Conservation (phyloP, 2,797 vertebrate genomes). For the Pygocentrus nattereri region DNA sequence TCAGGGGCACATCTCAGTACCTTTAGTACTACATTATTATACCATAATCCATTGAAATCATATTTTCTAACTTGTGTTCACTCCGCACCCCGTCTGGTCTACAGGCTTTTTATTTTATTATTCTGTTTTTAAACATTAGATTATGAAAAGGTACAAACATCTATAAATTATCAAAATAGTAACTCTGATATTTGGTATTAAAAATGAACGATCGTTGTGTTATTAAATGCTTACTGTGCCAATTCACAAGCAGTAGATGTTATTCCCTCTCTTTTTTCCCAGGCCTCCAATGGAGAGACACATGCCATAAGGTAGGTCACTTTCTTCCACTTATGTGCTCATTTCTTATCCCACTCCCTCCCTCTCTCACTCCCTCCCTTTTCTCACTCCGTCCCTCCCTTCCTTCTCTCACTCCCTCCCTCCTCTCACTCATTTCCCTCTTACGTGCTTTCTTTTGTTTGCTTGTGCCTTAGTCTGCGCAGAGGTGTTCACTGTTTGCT, state of each 20-base stretch:
- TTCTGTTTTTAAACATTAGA: no score
- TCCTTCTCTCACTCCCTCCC: slow-evolving; percentile 12
- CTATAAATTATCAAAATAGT: no score
- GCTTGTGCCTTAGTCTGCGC: slow-evolving; percentile 47
- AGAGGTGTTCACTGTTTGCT: no score
- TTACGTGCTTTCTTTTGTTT: slow-evolving; percentile 28
- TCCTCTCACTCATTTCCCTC: slow-evolving; percentile 7
- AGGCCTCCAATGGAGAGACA: slow-evolving; percentile 91
- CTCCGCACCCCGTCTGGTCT: no score
- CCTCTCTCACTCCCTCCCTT: background rate
- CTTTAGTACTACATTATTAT: no score
- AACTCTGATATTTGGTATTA: no score
- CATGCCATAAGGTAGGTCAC: slow-evolving; percentile 91
- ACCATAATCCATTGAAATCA: no score
- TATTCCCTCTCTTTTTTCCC: slow-evolving; percentile 74
- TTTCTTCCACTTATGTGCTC: slow-evolving; percentile 65
- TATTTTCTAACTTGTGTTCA: no score
- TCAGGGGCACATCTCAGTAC: no score
- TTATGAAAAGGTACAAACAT: no score
- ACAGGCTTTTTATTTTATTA: no score
- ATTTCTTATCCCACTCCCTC: background rate
- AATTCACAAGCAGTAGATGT: no score
- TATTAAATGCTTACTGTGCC: background rate
- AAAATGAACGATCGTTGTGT: background rate
- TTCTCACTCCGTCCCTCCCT: background rate